Evolutionary conservation across 2,888 invertebrate species (phyloP).

Genomic region (Drosophila monieri): DNA sequence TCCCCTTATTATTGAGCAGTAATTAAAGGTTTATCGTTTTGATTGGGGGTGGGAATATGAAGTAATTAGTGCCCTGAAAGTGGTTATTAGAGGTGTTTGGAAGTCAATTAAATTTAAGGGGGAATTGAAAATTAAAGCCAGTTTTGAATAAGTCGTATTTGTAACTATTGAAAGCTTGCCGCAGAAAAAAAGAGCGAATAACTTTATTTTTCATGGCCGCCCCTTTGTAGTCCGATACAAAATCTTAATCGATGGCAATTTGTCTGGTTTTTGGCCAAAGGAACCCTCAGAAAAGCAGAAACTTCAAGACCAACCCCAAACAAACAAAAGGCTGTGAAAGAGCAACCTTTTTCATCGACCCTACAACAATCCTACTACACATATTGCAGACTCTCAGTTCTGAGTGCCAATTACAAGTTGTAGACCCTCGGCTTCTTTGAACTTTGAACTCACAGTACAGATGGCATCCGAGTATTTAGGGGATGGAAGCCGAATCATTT

Average conservation of each 20-base stretch:
- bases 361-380: conserved; percentile 27
- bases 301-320: conserved; percentile 37
- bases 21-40: conserved; percentile 54
- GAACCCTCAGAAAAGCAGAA: conserved; percentile 22
- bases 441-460: conserved; percentile 39
- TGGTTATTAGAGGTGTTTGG: conserved; percentile 41
- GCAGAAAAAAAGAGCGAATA: conserved; percentile 18
- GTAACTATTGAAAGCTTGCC: conserved; percentile 22
- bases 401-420: conserved; percentile 47
- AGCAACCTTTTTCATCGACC: conserved; percentile 57
- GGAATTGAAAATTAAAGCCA: neutral
- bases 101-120: conserved; percentile 6
- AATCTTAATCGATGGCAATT: conserved; percentile 73
- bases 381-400: conserved; percentile 31
- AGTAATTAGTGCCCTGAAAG: conserved; percentile 55
- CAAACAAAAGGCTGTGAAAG: conserved; percentile 35
- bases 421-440: conserved; percentile 38
- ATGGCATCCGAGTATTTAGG: conserved; percentile 28
- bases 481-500: conserved; percentile 38
- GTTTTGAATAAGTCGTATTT: conserved; percentile 1
- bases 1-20: conserved; percentile 46
- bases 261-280: conserved; percentile 48
- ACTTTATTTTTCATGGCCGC: conserved; percentile 39
- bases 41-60: conserved; percentile 35
- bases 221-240: conserved; percentile 56